A percentile compares a stretch with the other conserved stretches of the same genome.
Conservation (phyloP, 2,888 invertebrate genomes). For the Nephrotoma appendiculata region DNA sequence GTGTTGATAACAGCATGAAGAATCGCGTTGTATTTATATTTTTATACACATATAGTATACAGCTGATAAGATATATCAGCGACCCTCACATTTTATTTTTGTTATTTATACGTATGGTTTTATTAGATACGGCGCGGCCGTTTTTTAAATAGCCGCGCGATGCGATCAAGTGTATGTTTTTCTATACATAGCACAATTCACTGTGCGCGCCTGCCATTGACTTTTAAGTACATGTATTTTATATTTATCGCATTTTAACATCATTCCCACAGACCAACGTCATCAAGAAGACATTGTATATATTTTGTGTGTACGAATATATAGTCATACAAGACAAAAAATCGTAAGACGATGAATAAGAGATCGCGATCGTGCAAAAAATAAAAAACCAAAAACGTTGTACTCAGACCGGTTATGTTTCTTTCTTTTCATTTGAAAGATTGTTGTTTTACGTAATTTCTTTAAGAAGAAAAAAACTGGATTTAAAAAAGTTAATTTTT, state of each 20-base stretch:
- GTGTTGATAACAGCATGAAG: neutral
- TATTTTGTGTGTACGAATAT: neutral
- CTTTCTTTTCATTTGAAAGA: neutral
- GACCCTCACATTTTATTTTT: neutral
- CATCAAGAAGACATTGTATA: neutral
- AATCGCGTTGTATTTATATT: neutral
- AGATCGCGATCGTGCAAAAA: neutral
- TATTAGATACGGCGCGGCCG: neutral
- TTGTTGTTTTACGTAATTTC: neutral
- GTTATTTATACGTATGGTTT: neutral
- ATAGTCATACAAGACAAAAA: neutral
- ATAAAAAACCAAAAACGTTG: neutral
- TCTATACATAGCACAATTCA: neutral
- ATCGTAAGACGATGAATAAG: neutral
- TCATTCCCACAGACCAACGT: neutral
- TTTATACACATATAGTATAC: neutral
- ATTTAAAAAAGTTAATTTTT: neutral
- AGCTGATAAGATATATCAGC: neutral
- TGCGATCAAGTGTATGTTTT: neutral
- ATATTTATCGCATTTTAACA: neutral
- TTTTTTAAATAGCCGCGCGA: neutral
- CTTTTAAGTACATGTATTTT: neutral
- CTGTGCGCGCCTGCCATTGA: neutral
- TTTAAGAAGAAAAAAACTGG: neutral
- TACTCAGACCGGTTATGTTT: neutral